Percentiles rank a stretch among this genome's conserved stretches.
Evolutionary conservation across 2,113 vertebrate genomes (phyloP).

Genomic region (Coryphaenoides rupestris): DNA sequence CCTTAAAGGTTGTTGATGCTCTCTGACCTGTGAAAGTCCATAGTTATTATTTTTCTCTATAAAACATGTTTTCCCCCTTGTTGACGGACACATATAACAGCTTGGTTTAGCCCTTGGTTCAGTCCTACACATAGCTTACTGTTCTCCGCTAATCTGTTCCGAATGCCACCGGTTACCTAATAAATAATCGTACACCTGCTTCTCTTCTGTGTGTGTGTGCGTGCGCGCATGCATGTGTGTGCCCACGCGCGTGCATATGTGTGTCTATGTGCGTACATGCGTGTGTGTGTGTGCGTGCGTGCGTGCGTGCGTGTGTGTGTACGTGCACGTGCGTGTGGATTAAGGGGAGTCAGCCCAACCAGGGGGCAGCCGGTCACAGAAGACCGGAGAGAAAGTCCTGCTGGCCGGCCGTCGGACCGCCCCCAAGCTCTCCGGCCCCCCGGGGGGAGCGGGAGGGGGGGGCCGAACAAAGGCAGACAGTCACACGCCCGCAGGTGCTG

Average conservation of each 20-base stretch:
- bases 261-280: too few relatives aligned
- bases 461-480: constrained; percentile 74
- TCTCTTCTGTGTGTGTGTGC: background rate
- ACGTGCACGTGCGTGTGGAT: too few relatives aligned
- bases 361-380: constrained; percentile 76
- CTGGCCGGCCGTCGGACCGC: constrained; percentile 61
- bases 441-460: constrained; percentile 13
- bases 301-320: too few relatives aligned
- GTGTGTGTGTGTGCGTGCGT: too few relatives aligned
- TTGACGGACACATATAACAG: too few relatives aligned
- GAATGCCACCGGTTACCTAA: constrained; percentile 21
- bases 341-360: constrained; percentile 82
- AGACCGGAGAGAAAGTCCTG: constrained; percentile 86
- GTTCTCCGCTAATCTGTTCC: constrained; percentile 17
- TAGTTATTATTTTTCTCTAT: too few relatives aligned
- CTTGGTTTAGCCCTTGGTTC: too few relatives aligned
- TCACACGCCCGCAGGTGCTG: constrained; percentile 36
- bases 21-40: too few relatives aligned
- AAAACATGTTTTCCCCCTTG: too few relatives aligned
- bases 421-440: constrained; percentile 47
- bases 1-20: too few relatives aligned
- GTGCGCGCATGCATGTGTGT: too few relatives aligned
- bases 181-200: constrained; percentile 32
- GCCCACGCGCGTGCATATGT: too few relatives aligned
- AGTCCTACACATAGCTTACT: background rate